phyloP scores from a whole-genome alignment of 1,140 invertebrate genomes.

The Caenorhabditis latens region DNA sequence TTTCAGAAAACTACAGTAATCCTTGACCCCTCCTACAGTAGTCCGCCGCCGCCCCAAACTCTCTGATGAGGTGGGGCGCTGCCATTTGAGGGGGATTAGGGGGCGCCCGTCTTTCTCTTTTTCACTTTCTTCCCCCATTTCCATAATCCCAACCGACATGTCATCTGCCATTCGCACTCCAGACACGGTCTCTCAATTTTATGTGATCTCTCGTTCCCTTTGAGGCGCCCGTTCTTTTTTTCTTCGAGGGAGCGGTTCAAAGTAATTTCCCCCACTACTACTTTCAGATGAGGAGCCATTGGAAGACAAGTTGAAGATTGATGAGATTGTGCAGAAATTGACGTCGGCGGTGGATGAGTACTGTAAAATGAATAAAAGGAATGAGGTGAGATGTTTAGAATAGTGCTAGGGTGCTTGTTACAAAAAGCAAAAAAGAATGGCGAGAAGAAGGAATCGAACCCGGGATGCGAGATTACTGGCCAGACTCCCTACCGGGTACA shows the following conservation, averaged over 20 bases:
- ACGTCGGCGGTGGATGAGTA: conserved; percentile 13
- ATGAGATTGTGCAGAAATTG: conserved; percentile 30
- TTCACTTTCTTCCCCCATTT: background rate
- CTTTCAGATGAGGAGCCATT: conserved; percentile 30
- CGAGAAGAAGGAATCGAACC: no score
- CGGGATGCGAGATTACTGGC: no score
- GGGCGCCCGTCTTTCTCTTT: background rate
- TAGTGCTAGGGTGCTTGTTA: no score
- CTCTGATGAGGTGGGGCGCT: conserved; percentile 45
- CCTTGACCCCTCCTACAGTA: background rate
- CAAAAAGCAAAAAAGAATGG: no score
- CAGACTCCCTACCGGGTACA: no score
- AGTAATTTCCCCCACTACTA: no score
- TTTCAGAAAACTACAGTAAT: conserved; percentile 1
- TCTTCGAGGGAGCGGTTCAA: background rate
- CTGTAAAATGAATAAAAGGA: conserved; percentile 41
- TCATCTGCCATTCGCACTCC: conserved; percentile 53
- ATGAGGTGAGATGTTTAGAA: conserved; percentile 19
- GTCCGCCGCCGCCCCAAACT: background rate
- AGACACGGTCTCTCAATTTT: background rate
- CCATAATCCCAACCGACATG: conserved; percentile 45
- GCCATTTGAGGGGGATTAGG: conserved; percentile 9
- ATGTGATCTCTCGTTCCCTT: background rate
- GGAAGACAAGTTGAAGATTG: conserved; percentile 34
- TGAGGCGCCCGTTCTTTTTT: background rate